Evolutionary conservation across 2,888 invertebrate genomes (phyloP).

Genomic region (Spodoptera picta): DNA sequence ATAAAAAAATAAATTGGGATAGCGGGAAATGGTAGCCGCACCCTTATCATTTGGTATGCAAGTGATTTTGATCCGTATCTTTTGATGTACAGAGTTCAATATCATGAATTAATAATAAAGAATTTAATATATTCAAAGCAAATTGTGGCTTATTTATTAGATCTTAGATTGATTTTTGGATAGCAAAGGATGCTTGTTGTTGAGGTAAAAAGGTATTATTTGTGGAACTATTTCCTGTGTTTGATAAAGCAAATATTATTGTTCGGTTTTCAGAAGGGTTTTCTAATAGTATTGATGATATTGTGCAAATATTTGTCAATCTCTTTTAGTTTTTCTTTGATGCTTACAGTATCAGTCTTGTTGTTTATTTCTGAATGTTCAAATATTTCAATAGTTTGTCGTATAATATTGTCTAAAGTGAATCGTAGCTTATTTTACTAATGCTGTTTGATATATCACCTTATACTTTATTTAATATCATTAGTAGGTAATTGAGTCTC

Average conservation of each 20-base stretch:
- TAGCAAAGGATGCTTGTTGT: slow-evolving; percentile 18
- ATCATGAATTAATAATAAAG: slow-evolving; percentile 14
- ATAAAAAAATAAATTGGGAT: slow-evolving; percentile 72
- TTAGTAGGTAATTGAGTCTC: no score
- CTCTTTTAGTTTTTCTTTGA: slow-evolving; percentile 40
- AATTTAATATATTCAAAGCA: slow-evolving; percentile 5
- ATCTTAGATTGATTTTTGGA: slow-evolving; percentile 45
- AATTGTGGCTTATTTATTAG: slow-evolving; percentile 39
- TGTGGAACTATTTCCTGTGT: slow-evolving; percentile 42
- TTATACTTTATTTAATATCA: no score
- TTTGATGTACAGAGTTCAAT: slow-evolving; percentile 15
- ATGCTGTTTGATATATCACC: no score
- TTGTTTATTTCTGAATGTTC: slow-evolving; percentile 3
- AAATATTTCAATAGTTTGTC: background rate
- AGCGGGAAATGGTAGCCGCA: slow-evolving; percentile 47
- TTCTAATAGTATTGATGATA: slow-evolving; percentile 40
- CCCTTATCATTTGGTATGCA: slow-evolving; percentile 48
- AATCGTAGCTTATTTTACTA: no score
- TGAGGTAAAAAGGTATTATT: slow-evolving; percentile 41
- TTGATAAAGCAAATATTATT: slow-evolving; percentile 40
- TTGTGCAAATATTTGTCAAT: slow-evolving; percentile 26
- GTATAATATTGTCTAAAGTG: no score
- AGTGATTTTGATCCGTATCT: slow-evolving; percentile 46
- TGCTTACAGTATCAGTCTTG: slow-evolving; percentile 12
- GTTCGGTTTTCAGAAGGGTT: slow-evolving; percentile 31